Evolutionary conservation across 1,140 invertebrate genomes (phyloP).

Genomic region (Asobara japonica): DNA sequence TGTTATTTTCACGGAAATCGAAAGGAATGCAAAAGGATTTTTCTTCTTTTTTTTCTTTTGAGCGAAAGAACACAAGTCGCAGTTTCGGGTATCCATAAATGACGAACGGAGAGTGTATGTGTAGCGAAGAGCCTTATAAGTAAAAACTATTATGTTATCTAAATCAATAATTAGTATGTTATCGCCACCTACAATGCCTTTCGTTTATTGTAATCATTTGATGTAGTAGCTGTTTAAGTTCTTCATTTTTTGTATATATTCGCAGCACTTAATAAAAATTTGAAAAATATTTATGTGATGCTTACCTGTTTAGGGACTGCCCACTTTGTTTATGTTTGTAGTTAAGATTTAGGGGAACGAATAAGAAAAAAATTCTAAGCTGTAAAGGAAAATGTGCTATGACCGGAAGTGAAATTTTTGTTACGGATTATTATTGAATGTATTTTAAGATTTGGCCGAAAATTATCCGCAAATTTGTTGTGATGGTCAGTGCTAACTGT

Average conservation of each 20-base stretch:
- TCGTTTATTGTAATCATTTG: conserved; percentile 67
- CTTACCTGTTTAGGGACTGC: not conserved
- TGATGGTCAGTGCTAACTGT: no score
- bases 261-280: conserved; percentile 64
- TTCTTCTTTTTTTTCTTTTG: not conserved
- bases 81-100: not conserved
- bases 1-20: not conserved
- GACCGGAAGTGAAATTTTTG: no score
- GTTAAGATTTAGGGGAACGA: no score
- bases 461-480: no score
- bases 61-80: not conserved
- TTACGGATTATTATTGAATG: no score
- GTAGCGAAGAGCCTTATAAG: not conserved
- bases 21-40: not conserved
- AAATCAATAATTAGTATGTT: conserved; percentile 65
- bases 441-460: no score
- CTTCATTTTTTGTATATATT: conserved; percentile 65
- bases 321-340: no score
- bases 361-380: no score
- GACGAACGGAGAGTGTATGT: not conserved
- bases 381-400: no score
- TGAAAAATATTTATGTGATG: conserved; percentile 39
- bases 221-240: conserved; percentile 63
- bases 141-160: conserved; percentile 63
- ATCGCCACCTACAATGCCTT: conserved; percentile 60